Evolutionary conservation across 2,797 vertebrate species (phyloP), one percentile per base, ranked within the genome.

Genomic region (Acridotheres tristis): DNA sequence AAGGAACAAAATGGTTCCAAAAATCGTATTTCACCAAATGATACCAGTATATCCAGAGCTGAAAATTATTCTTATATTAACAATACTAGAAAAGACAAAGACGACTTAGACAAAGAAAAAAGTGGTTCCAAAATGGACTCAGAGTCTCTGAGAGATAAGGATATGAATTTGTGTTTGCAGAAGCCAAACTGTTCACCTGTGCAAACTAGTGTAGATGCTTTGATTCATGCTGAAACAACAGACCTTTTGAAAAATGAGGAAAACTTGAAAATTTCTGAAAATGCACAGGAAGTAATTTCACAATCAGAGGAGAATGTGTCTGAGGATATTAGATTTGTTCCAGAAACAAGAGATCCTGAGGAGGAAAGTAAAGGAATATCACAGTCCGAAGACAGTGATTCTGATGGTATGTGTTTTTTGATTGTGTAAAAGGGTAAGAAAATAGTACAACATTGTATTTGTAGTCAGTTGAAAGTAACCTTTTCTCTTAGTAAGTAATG

Each of bases 371-470:
- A 92, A 88, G 8, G 4, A 13, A 12, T 75, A 12, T 45, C 13
- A 27, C 80, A 91, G 25, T 97, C 97, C 5, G 97, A 97, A 90
- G 98, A 98, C 36, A 98, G 97, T 34, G 98, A 98, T 74, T 98
- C 98, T 72, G 98, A 98, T 14, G 98, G 98, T 98, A 97, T 32
- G 97, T 95, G 9, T 29, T 76, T 93, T 92, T 86, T 71, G 45
- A 23, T 53, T 53, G 3, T 48, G n/a, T 77, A n/a, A 78, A 91
- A 89, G 38, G 2, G 5, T 55, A 69, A 63, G 30, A 73, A 94
- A 75, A 57, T 26, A 19, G 10, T 26, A 51, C 14, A 16, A 21
- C 83, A 48, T 4, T 75, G 10, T 83, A 22, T 85, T 55, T 81
- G 29, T 43, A 81, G 15, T 75, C 40, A 36, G 6, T 22, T 62